Evolutionary conservation across 2,888 invertebrate genomes (phyloP).

Genomic region (Caradrina kadenii): DNA sequence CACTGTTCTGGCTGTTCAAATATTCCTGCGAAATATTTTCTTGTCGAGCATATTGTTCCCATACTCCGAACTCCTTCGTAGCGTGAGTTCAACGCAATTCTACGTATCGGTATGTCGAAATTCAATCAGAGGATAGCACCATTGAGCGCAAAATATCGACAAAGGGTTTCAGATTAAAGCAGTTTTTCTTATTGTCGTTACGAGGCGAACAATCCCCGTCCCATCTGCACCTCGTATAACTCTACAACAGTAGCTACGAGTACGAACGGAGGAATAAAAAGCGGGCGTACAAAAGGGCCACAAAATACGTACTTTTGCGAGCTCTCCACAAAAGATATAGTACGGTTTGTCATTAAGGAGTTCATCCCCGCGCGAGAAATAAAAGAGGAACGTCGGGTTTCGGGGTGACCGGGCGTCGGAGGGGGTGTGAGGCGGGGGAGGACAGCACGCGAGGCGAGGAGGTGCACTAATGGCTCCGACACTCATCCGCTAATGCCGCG

Average conservation of each 20-base stretch:
- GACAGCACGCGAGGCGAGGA: conserved; percentile 68
- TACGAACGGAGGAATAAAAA: conserved; percentile 84
- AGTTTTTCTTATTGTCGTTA: conserved; percentile 79
- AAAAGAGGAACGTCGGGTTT: conserved; percentile 88
- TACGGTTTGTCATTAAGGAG: conserved; percentile 91
- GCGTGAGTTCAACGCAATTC: conserved; percentile 50
- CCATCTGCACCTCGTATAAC: conserved; percentile 76
- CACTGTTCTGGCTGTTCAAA: conserved; percentile 35
- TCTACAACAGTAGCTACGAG: conserved; percentile 72
- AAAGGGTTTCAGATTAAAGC: conserved; percentile 78
- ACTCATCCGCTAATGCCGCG: conserved; percentile 91
- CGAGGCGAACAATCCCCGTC: conserved; percentile 75
- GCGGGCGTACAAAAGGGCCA: conserved; percentile 89
- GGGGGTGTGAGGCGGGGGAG: conserved; percentile 65
- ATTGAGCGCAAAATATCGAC: conserved; percentile 69
- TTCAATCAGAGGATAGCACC: conserved; percentile 69
- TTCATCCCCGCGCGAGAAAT: conserved; percentile 91
- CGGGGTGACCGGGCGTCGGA: conserved; percentile 75
- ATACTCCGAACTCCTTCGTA: conserved; percentile 34
- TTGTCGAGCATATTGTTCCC: conserved; percentile 30
- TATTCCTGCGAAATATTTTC: conserved; percentile 30
- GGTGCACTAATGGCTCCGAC: conserved; percentile 90
- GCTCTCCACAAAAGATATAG: conserved; percentile 91
- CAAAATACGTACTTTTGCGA: conserved; percentile 90
- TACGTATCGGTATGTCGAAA: conserved; percentile 63